phyloP scores from a whole-genome alignment of 2,113 vertebrate genomes.

The Hirundichthys speculiger region DNA sequence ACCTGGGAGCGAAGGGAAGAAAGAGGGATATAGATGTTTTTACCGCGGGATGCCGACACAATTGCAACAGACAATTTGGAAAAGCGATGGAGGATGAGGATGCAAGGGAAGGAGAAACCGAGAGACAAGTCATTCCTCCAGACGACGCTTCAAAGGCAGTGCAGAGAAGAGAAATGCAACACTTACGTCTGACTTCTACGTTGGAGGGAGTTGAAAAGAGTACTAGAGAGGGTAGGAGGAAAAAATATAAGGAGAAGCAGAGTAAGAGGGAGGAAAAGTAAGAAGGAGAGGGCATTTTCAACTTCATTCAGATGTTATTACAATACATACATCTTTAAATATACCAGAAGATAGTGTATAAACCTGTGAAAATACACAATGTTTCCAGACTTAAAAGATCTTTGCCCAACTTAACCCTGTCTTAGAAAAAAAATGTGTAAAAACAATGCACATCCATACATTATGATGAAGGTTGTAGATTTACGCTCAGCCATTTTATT shows the following conservation, averaged over 20 bases:
- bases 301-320: neutral
- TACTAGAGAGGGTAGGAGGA: conserved; percentile 18
- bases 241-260: conserved; percentile 6
- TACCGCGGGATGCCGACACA: conserved; percentile 25
- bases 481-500: too few relatives aligned
- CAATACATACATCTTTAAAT: neutral
- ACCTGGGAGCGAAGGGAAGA: conserved; percentile 7
- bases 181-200: conserved; percentile 39
- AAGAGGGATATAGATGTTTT: conserved; percentile 14
- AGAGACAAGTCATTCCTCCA: conserved; percentile 45
- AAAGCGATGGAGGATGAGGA: conserved; percentile 14
- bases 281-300: neutral
- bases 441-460: too few relatives aligned
- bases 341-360: neutral
- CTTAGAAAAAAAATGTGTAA: neutral
- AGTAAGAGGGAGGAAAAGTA: neutral
- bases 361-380: too few relatives aligned
- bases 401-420: neutral
- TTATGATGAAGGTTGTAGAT: too few relatives aligned
- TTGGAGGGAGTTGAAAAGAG: conserved; percentile 42
- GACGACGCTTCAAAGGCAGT: conserved; percentile 40
- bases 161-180: conserved; percentile 30
- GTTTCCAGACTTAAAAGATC: too few relatives aligned
- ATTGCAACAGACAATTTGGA: conserved; percentile 48
- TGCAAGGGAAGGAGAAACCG: conserved; percentile 40